Percentiles rank a stretch among this genome's conserved stretches.
These are phyloP conservation scores for Dichetophora obliterata DNA, from an alignment of 2,888 invertebrate genomes.

Conservation along the genomic window DNA sequence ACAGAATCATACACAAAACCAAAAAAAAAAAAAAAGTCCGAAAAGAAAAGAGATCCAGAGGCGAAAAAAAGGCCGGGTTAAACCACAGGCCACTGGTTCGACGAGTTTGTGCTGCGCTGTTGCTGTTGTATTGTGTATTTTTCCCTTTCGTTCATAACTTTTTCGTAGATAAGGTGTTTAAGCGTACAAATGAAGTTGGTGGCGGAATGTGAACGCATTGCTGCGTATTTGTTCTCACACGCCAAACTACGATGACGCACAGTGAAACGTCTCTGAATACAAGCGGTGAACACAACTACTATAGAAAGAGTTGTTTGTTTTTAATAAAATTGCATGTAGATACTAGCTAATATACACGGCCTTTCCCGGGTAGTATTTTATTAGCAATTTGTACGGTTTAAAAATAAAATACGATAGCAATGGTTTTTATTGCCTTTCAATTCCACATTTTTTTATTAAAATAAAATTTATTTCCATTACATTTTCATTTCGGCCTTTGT, in stretches of 20 bases:
- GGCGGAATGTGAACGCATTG: slow-evolving; percentile 26
- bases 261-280: background rate
- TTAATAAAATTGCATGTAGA: too few species aligned
- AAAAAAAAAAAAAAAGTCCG: background rate
- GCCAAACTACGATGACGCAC: background rate
- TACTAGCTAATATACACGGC: too few species aligned
- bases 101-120: slow-evolving; percentile 3
- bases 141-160: slow-evolving; percentile 1
- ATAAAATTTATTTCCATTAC: too few species aligned
- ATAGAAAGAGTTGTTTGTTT: too few species aligned
- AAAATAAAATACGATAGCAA: too few species aligned
- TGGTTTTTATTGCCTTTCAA: too few species aligned
- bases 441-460: too few species aligned
- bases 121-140: slow-evolving; percentile 8
- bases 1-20: background rate
- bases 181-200: slow-evolving; percentile 29
- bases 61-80: slow-evolving; percentile 21
- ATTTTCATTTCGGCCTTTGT: too few species aligned
- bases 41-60: slow-evolving; percentile 6
- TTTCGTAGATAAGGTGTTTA: slow-evolving; percentile 33
- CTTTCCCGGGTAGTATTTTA: too few species aligned
- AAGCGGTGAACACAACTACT: background rate
- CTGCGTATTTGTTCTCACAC: slow-evolving; percentile 19
- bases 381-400: too few species aligned
- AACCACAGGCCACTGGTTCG: slow-evolving; percentile 23